A percentile compares a stretch with the other conserved stretches of the same genome.
Conservation (phyloP, 2,113 vertebrate genomes). For the Microcebus jonahi region DNA sequence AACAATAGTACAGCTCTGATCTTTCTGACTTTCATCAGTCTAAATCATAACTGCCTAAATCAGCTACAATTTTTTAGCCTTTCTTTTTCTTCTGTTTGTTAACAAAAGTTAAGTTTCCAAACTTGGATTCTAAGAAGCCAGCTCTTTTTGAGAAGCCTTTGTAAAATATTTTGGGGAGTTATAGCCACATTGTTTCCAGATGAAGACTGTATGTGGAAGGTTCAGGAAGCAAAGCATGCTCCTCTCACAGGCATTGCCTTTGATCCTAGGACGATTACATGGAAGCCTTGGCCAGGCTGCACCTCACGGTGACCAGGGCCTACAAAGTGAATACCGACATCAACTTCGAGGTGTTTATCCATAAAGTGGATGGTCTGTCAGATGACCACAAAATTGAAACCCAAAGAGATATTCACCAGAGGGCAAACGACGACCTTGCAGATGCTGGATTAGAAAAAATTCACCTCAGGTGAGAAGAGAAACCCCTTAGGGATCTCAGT, state of each 20-base stretch:
- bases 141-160: background rate
- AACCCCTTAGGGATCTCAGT: background rate
- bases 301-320: constrained; percentile 95
- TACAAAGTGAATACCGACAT: constrained; percentile 96
- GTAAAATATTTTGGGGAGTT: background rate
- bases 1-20: background rate
- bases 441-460: constrained; percentile 94
- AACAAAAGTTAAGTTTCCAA: background rate
- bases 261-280: constrained; percentile 93
- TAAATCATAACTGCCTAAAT: background rate
- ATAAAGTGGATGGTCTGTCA: constrained; percentile 96
- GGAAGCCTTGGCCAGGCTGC: constrained; percentile 94
- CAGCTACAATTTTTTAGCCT: background rate
- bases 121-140: background rate
- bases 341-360: constrained; percentile 97
- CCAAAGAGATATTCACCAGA: constrained; percentile 95
- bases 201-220: background rate
- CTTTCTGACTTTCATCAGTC: background rate
- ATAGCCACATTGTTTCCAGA: background rate
- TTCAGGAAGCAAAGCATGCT: background rate
- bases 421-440: constrained; percentile 93
- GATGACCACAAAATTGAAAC: constrained; percentile 98
- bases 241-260: background rate
- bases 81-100: background rate
- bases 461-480: constrained; percentile 91